These are phyloP conservation scores for Drosophila elegans DNA, from an alignment of 1,140 invertebrate genomes.

Conservation along the genomic window DNA sequence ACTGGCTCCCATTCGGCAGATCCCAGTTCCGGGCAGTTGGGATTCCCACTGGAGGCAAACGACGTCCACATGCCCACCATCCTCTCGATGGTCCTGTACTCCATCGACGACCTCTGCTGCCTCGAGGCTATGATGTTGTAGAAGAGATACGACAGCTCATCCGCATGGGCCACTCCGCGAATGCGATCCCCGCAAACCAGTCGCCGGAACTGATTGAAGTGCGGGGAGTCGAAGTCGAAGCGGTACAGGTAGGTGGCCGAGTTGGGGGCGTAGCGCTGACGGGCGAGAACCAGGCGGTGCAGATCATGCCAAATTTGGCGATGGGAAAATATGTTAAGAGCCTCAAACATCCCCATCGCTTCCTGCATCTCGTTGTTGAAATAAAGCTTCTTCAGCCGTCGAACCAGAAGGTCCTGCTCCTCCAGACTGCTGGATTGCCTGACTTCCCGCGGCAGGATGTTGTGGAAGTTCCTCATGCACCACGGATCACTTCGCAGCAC, in stretches of 20 bases:
- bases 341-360: constrained; percentile 56
- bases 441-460: constrained; percentile 61
- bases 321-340: constrained; percentile 73
- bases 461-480: constrained; percentile 52
- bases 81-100: constrained; percentile 78
- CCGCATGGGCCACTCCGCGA: constrained; percentile 86
- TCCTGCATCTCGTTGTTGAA: constrained; percentile 59
- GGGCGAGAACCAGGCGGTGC: constrained; percentile 70
- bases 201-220: constrained; percentile 72
- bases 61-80: constrained; percentile 83
- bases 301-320: constrained; percentile 82
- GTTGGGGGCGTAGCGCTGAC: constrained; percentile 59
- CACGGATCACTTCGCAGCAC: constrained; percentile 41
- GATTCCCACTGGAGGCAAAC: constrained; percentile 82
- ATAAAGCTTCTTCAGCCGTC: constrained; percentile 51
- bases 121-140: constrained; percentile 62
- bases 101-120: constrained; percentile 44
- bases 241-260: constrained; percentile 84
- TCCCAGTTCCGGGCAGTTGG: constrained; percentile 57
- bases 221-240: constrained; percentile 81
- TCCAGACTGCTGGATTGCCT: constrained; percentile 40
- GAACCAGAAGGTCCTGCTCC: constrained; percentile 46
- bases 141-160: constrained; percentile 89
- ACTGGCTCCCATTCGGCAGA: constrained; percentile 52
- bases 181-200: constrained; percentile 67